Percentiles rank a stretch among this genome's conserved stretches.
Evolutionary conservation across 2,113 vertebrate genomes (phyloP).

Genomic region (Halichoeres trimaculatus): DNA sequence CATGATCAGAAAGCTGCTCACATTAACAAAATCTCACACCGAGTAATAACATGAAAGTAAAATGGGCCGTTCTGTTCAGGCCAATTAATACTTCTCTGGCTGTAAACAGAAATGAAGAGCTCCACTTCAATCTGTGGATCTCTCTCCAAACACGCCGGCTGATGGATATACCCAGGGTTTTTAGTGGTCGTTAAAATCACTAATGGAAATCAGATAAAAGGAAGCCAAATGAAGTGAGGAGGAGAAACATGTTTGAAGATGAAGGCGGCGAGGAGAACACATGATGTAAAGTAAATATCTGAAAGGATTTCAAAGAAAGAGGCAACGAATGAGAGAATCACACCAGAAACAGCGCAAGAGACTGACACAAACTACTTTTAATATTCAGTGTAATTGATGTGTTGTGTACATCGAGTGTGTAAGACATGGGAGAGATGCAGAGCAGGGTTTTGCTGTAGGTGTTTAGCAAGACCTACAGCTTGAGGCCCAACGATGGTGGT

Average conservation of each 20-base stretch:
- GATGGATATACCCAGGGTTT: neutral
- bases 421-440: no score
- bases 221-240: neutral
- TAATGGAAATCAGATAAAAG: slow-evolving; percentile 12
- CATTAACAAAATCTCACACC: neutral
- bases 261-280: neutral
- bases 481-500: no score
- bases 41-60: neutral
- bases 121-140: slow-evolving; percentile 1
- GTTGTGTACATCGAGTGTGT: no score
- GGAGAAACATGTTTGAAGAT: neutral
- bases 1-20: no score
- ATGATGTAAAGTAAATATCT: neutral
- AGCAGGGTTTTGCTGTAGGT: no score
- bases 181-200: neutral
- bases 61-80: neutral
- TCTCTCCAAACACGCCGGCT: neutral
- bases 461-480: no score
- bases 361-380: no score
- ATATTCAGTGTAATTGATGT: no score
- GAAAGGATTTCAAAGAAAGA: neutral
- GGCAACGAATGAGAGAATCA: no score
- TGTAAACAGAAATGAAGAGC: neutral
- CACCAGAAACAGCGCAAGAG: no score
- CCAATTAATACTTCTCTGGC: neutral